These are phyloP conservation scores for Dicrurus megarhynchus DNA, from an alignment of 2,113 vertebrate species.

Conservation along the genomic window DNA sequence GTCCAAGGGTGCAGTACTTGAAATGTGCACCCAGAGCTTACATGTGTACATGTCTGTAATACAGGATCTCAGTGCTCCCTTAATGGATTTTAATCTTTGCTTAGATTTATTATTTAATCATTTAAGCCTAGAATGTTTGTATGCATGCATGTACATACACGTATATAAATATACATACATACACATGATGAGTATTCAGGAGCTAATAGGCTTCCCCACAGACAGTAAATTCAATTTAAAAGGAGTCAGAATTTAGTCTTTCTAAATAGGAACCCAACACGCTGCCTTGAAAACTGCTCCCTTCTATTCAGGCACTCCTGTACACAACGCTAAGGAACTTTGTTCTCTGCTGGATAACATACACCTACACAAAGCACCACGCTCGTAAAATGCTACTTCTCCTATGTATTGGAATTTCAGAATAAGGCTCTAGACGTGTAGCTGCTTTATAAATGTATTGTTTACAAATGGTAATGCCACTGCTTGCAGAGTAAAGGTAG, in stretches of 20 bases:
- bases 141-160: background rate
- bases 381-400: background rate
- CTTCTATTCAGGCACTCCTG: background rate
- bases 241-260: background rate
- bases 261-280: background rate
- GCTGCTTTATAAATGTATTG: background rate
- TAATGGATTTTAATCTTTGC: background rate
- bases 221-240: background rate
- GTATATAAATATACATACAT: no score
- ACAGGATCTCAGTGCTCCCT: background rate
- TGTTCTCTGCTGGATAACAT: background rate
- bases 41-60: background rate
- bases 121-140: background rate
- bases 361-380: accelerated
- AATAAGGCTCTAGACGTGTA: background rate
- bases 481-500: background rate
- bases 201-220: background rate
- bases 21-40: background rate
- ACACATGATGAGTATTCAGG: background rate
- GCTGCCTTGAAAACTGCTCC: background rate
- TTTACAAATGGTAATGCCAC: background rate
- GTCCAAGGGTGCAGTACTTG: background rate
- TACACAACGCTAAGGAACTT: background rate
- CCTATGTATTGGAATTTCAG: background rate
- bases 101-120: background rate